Percentiles rank a stretch among this genome's conserved stretches.
Evolutionary conservation across 2,888 invertebrate species (phyloP).

Genomic region (Drosophila koepferae): DNA sequence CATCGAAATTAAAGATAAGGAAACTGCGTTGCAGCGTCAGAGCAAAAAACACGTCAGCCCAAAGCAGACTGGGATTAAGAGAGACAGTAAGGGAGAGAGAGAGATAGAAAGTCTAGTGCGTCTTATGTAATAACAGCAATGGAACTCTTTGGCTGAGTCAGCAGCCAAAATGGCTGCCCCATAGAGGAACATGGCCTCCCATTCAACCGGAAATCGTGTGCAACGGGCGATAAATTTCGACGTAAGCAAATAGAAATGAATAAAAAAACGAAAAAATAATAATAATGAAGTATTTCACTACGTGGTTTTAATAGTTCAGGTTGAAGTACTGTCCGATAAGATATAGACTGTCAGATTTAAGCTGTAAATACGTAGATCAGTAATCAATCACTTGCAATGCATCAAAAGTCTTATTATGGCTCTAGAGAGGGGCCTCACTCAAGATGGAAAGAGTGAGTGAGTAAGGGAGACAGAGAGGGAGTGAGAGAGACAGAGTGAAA

Average conservation of each 20-base stretch:
- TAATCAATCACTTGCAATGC: slow-evolving; percentile 10
- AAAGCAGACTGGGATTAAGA: neutral
- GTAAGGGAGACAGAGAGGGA: neutral
- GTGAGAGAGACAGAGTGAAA: neutral
- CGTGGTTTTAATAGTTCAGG: neutral
- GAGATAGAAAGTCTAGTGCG: slow-evolving; percentile 2
- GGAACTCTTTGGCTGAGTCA: slow-evolving; percentile 50
- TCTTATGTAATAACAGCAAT: slow-evolving; percentile 14
- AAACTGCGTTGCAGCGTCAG: slow-evolving; percentile 47
- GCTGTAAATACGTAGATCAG: slow-evolving; percentile 8
- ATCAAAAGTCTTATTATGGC: neutral
- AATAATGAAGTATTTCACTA: slow-evolving; percentile 27
- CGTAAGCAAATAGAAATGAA: neutral
- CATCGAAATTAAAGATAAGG: slow-evolving; percentile 53
- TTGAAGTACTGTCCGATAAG: slow-evolving; percentile 32
- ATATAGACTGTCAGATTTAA: slow-evolving; percentile 14
- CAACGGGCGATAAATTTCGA: slow-evolving; percentile 39
- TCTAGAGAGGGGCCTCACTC: neutral
- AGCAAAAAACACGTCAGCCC: slow-evolving; percentile 40
- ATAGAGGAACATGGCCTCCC: slow-evolving; percentile 24
- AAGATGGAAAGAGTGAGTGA: neutral
- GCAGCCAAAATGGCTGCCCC: slow-evolving; percentile 54
- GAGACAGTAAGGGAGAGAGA: neutral
- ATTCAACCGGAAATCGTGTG: slow-evolving; percentile 58
- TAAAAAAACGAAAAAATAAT: neutral